Percentiles rank a stretch among this genome's conserved stretches.
Conservation (phyloP, 2,888 invertebrate species). For the Xestia sexstrigata region DNA sequence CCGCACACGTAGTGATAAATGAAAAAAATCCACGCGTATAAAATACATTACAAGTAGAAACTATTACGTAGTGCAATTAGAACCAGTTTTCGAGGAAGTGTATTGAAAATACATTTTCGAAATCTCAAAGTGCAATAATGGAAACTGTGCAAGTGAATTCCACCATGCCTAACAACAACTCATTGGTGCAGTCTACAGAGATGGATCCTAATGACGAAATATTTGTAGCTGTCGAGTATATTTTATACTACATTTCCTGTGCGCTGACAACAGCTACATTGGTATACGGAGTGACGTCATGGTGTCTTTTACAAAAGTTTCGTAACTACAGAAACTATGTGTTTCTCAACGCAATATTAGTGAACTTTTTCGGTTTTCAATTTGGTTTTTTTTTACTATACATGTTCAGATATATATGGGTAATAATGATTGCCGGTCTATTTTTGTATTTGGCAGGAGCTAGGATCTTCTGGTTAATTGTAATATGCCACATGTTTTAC, state of each 20-base stretch:
- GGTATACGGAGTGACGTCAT: constrained; percentile 10
- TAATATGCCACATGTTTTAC: constrained; percentile 16
- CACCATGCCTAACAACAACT: not conserved
- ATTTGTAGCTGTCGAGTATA: not conserved
- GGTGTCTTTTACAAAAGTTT: constrained; percentile 3
- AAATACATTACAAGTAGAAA: too few species aligned
- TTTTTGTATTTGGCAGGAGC: not conserved
- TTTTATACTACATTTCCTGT: not conserved
- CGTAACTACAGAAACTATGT: constrained; percentile 6
- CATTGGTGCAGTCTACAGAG: not conserved
- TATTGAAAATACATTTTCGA: not conserved
- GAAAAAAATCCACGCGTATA: too few species aligned
- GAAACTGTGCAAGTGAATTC: not conserved
- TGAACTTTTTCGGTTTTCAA: not conserved
- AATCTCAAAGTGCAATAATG: not conserved
- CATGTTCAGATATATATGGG: not conserved
- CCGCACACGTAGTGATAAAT: too few species aligned
- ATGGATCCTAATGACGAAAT: not conserved
- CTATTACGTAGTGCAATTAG: too few species aligned
- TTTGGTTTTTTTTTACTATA: not conserved
- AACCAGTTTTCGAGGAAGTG: too few species aligned
- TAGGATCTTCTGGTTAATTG: not conserved
- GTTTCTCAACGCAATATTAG: not conserved
- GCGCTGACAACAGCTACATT: not conserved
- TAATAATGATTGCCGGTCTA: not conserved